Evolutionary conservation across 2,888 invertebrate genomes (phyloP).

Genomic region (Ochropleura plecta): DNA sequence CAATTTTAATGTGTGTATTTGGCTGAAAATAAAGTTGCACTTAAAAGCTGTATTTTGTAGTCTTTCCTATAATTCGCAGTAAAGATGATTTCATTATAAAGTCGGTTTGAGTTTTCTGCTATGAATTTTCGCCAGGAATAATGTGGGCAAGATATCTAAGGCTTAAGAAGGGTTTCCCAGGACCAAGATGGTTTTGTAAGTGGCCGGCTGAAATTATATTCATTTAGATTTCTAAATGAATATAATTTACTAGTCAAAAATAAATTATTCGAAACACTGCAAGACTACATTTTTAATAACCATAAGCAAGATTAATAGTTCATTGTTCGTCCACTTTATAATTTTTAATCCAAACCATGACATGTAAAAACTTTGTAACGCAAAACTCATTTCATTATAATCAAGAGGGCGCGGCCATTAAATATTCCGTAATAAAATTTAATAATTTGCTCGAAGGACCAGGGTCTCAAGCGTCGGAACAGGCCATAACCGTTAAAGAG

Average conservation of each 20-base stretch:
- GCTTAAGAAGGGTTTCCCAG: background rate
- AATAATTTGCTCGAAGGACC: conserved; percentile 58
- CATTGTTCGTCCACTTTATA: conserved; percentile 14
- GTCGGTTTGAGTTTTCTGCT: no score
- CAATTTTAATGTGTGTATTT: background rate
- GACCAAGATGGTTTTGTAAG: background rate
- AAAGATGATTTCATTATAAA: no score
- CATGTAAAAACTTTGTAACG: conserved; percentile 40
- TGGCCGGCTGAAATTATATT: background rate
- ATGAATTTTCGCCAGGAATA: background rate
- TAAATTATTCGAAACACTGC: background rate
- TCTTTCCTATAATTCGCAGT: no score
- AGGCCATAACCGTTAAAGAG: conserved; percentile 59
- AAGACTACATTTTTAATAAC: conserved; percentile 2
- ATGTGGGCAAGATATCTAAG: background rate
- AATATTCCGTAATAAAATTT: conserved; percentile 64
- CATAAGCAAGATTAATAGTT: conserved; percentile 19
- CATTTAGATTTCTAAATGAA: no score
- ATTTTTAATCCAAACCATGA: conserved; percentile 29
- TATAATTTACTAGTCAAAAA: background rate
- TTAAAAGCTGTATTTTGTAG: no score
- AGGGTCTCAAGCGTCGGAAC: conserved; percentile 40
- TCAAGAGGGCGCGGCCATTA: conserved; percentile 49
- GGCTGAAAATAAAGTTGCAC: background rate
- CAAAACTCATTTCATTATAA: conserved; percentile 58